phyloP scores from a whole-genome alignment of 2,888 invertebrate genomes.

The Pseudeuparius sepicola region DNA sequence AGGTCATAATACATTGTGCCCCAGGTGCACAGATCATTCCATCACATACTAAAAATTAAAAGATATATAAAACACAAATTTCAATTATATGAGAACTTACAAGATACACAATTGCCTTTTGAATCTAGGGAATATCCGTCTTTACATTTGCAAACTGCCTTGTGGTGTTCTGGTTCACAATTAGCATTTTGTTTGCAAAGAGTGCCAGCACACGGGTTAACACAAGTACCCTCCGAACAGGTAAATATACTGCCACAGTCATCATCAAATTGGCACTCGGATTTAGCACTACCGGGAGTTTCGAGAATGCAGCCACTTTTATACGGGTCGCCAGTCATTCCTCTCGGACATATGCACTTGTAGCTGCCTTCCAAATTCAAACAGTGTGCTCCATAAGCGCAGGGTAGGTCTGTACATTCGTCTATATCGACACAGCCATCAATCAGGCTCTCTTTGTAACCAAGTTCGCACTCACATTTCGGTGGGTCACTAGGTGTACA shows the following conservation, averaged over 20 bases:
- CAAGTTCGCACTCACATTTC: conserved; percentile 77
- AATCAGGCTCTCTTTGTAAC: conserved; percentile 78
- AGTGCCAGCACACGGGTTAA: conserved; percentile 69
- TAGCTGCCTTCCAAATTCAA: conserved; percentile 79
- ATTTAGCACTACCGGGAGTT: conserved; percentile 45
- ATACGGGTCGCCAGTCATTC: conserved; percentile 77
- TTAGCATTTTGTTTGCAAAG: conserved; percentile 76
- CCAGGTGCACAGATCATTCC: conserved; percentile 69
- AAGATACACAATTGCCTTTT: conserved; percentile 74
- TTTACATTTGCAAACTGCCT: conserved; percentile 80
- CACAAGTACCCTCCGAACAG: conserved; percentile 68
- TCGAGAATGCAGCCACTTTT: conserved; percentile 64
- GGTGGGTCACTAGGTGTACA: conserved; percentile 86
- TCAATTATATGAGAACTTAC: conserved; percentile 45
- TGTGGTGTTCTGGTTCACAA: conserved; percentile 81
- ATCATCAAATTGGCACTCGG: conserved; percentile 59
- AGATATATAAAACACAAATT: background rate
- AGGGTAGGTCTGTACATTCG: conserved; percentile 76
- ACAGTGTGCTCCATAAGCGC: conserved; percentile 81
- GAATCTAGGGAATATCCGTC: conserved; percentile 71
- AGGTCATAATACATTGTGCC: conserved; percentile 77
- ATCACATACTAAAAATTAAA: conserved; percentile 54
- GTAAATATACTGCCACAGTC: conserved; percentile 74
- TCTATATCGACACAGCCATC: conserved; percentile 78
- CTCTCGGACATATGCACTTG: conserved; percentile 75